phyloP scores from a whole-genome alignment of 2,888 invertebrate genomes.

The Stenichneumon culpator region DNA sequence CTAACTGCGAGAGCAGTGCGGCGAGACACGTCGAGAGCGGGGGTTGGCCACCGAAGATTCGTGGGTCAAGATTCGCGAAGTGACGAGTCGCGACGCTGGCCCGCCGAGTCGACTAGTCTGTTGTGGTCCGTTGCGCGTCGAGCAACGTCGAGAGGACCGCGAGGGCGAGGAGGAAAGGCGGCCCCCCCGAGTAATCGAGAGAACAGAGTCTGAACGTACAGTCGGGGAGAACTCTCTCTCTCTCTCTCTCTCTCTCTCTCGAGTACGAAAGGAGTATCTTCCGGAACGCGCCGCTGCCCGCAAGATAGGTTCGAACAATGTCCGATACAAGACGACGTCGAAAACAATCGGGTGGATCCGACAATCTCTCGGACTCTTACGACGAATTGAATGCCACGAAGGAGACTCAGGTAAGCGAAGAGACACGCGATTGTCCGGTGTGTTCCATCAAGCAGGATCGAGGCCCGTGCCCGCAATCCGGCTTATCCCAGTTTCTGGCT shows the following conservation, averaged over 20 bases:
- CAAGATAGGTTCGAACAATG: slow-evolving; percentile 71
- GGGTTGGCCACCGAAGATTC: background rate
- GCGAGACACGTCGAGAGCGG: background rate
- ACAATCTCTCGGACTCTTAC: slow-evolving; percentile 82
- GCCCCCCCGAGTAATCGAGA: background rate
- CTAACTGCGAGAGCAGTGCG: background rate
- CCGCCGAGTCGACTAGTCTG: slow-evolving; percentile 1
- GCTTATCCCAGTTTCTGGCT: background rate
- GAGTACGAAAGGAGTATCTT: background rate
- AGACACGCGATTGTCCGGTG: slow-evolving; percentile 4
- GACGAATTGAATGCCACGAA: slow-evolving; percentile 82
- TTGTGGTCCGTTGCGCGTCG: slow-evolving; percentile 22
- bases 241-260: too few relatives aligned
- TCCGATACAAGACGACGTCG: slow-evolving; percentile 82
- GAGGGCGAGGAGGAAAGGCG: slow-evolving; percentile 1
- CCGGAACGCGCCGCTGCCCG: background rate
- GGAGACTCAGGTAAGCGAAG: slow-evolving; percentile 81
- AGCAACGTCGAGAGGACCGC: slow-evolving; percentile 23
- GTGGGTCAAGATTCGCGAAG: background rate
- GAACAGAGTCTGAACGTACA: background rate
- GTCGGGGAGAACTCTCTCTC: background rate
- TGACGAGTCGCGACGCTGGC: slow-evolving; percentile 4
- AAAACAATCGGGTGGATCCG: slow-evolving; percentile 82
- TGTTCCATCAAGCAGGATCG: background rate
- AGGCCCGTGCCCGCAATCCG: background rate